Evolutionary conservation across 2,888 invertebrate genomes (phyloP).

Genomic region (Microplitis manilae): DNA sequence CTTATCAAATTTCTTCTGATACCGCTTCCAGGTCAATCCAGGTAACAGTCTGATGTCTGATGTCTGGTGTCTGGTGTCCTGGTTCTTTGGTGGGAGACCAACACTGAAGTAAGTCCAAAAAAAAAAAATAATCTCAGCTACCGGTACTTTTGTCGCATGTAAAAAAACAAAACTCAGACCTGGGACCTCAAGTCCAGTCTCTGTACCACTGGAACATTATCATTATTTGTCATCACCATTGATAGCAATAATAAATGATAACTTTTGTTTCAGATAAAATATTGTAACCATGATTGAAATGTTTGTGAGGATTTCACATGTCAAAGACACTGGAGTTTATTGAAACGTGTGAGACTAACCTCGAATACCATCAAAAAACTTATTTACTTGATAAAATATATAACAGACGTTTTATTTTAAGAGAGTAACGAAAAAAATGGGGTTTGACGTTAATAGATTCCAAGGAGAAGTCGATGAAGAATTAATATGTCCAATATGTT

Average conservation of each 20-base stretch:
- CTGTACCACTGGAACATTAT: neutral
- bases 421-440: constrained; percentile 76
- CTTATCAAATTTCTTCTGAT: neutral
- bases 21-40: neutral
- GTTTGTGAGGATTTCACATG: neutral
- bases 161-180: neutral
- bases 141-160: neutral
- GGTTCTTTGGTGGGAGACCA: neutral
- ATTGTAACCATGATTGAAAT: neutral
- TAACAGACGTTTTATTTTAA: neutral
- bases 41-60: neutral
- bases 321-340: neutral
- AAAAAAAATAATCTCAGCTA: neutral
- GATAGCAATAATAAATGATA: neutral
- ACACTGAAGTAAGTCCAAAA: neutral
- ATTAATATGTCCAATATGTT: constrained; percentile 96
- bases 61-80: neutral
- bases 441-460: constrained; percentile 94
- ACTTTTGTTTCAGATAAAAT: neutral
- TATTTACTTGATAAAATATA: neutral
- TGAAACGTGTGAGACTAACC: neutral
- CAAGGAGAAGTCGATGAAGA: constrained; percentile 98
- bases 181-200: no score
- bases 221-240: neutral
- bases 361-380: neutral